phyloP scores from a whole-genome alignment of 2,797 vertebrate genomes.

The Sebastes vulpes region DNA sequence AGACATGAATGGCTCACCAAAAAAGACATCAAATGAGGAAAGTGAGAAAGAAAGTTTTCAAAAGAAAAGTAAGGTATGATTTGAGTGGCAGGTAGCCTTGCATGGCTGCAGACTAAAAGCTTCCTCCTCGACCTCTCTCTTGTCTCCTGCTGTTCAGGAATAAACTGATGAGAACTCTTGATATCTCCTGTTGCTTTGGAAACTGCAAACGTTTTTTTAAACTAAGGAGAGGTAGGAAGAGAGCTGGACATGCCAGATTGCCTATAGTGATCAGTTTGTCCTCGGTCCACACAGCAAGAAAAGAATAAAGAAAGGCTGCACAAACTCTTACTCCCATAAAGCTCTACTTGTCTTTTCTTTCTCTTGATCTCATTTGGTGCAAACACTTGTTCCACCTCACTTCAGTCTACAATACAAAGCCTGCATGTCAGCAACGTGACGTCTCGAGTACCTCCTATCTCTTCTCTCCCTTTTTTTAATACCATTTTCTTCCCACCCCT shows the following conservation, averaged over 20 bases:
- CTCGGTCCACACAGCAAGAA: neutral
- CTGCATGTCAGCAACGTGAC: constrained; percentile 17
- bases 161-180: constrained; percentile 12
- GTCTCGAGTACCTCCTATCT: constrained; percentile 9
- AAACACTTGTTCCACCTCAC: constrained; percentile 9
- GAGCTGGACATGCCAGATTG: neutral
- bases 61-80: constrained; percentile 51
- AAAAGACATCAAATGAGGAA: constrained; percentile 26
- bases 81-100: constrained; percentile 14
- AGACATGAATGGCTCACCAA: constrained; percentile 50
- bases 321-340: neutral
- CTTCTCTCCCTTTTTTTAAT: neutral
- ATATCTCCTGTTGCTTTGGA: constrained; percentile 21
- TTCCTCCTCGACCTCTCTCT: constrained; percentile 9
- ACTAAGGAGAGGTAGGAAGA: neutral
- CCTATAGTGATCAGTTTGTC: neutral
- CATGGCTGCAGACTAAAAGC: constrained; percentile 7
- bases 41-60: neutral
- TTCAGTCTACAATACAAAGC: constrained; percentile 9
- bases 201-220: neutral
- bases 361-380: neutral
- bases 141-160: neutral
- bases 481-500: neutral
- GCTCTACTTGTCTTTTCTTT: neutral
- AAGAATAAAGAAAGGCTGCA: neutral